Evolutionary conservation across 2,113 vertebrate species (phyloP).

Genomic region (Morone saxatilis): DNA sequence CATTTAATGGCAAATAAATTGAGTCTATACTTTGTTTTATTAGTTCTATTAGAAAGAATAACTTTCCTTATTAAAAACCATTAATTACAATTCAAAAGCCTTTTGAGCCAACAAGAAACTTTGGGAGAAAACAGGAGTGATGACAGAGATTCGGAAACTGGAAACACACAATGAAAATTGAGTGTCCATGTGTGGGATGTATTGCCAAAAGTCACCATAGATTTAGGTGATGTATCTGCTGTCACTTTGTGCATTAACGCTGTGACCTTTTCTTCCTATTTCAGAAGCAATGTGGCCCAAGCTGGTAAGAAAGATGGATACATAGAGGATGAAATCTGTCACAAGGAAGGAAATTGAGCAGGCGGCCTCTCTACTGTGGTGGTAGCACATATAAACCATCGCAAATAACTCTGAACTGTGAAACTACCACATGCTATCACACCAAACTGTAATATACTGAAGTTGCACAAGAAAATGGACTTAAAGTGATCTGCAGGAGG

Average conservation of each 20-base stretch:
- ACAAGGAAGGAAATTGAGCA: conserved; percentile 46
- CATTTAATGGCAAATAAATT: conserved; percentile 7
- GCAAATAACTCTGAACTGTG: conserved; percentile 34
- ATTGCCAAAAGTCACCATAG: conserved; percentile 73
- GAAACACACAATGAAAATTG: conserved; percentile 44
- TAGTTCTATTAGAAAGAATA: conserved; percentile 11
- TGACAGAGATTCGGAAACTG: background rate
- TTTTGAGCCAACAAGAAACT: background rate
- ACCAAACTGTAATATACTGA: conserved; percentile 30
- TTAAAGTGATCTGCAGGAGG: conserved; percentile 26
- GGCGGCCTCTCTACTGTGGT: conserved; percentile 22
- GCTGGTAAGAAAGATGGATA: conserved; percentile 80
- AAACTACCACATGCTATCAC: conserved; percentile 23
- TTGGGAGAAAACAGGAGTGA: background rate
- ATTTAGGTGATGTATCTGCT: conserved; percentile 76
- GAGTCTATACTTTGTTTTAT: background rate
- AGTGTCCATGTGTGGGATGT: conserved; percentile 59
- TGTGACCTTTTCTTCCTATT: conserved; percentile 79
- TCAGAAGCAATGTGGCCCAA: conserved; percentile 68
- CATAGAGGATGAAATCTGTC: conserved; percentile 62
- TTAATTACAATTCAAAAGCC: background rate
- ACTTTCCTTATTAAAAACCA: conserved; percentile 6
- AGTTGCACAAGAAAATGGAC: conserved; percentile 31
- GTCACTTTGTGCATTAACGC: conserved; percentile 78
- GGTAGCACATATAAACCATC: conserved; percentile 30